phyloP scores from a whole-genome alignment of 2,888 invertebrate genomes.

The Xestia c-nigrum region DNA sequence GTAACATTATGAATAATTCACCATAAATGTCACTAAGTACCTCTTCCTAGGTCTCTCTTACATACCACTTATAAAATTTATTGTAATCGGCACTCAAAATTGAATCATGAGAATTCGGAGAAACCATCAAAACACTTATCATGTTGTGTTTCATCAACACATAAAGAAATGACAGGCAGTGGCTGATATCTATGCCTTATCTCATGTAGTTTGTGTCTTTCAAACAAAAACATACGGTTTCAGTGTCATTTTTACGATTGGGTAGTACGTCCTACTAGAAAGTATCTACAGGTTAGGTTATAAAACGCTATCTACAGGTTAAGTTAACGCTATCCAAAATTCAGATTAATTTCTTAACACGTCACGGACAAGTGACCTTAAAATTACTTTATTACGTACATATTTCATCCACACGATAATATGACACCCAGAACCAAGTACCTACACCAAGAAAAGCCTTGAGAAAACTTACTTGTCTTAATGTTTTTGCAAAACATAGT shows the following conservation, averaged over 20 bases:
- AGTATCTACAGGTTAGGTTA: background rate
- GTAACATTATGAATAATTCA: constrained; percentile 64
- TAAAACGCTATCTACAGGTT: background rate
- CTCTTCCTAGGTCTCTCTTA: background rate
- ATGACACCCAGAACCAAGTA: background rate
- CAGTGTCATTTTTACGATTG: constrained; percentile 6
- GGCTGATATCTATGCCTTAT: constrained; percentile 31
- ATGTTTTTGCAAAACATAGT: background rate
- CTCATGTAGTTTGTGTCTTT: constrained; percentile 17
- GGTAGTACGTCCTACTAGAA: background rate
- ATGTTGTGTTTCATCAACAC: constrained; percentile 34
- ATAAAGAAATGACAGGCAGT: constrained; percentile 24
- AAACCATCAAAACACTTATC: constrained; percentile 42
- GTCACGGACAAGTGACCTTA: background rate
- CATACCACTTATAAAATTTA: background rate
- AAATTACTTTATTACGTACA: background rate
- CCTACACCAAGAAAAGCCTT: background rate
- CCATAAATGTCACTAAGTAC: background rate
- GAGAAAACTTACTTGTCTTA: background rate
- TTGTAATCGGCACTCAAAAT: constrained; percentile 2
- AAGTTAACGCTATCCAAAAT: background rate
- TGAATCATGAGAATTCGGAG: constrained; percentile 41
- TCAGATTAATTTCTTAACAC: background rate
- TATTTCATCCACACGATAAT: background rate
- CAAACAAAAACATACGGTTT: constrained; percentile 30